Conservation (phyloP, 2,888 invertebrate species). For the Pemphredon lugubris region DNA sequence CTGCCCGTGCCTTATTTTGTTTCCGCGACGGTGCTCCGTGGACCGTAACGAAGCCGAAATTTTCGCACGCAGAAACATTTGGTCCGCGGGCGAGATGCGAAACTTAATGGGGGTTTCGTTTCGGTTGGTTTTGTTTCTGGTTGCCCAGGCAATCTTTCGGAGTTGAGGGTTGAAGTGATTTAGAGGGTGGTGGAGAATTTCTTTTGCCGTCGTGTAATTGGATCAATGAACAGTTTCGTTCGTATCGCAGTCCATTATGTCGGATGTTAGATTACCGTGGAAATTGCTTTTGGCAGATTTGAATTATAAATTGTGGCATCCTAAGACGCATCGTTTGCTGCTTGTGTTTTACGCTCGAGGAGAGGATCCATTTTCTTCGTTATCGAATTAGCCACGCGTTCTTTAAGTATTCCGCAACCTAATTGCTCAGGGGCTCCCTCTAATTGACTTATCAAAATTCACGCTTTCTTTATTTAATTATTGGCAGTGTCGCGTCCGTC, state of each 20-base stretch:
- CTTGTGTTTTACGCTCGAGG: too few species aligned
- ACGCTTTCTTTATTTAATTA: too few species aligned
- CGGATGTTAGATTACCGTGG: too few species aligned
- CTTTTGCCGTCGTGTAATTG: not conserved
- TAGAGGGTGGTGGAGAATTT: not conserved
- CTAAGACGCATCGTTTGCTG: too few species aligned
- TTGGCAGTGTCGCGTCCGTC: conserved; percentile 6
- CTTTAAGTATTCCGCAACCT: too few species aligned
- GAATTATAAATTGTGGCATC: too few species aligned
- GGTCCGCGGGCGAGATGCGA: conserved; percentile 33
- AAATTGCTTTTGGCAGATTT: too few species aligned
- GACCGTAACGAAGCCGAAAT: conserved; percentile 42
- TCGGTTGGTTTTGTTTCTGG: not conserved
- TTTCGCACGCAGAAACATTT: conserved; percentile 37
- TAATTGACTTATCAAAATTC: too few species aligned
- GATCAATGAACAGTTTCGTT: not conserved
- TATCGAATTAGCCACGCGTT: too few species aligned
- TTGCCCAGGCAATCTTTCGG: not conserved
- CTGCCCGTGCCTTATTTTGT: conserved; percentile 32
- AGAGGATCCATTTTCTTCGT: too few species aligned
- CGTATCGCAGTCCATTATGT: not conserved
- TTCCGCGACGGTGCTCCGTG: conserved; percentile 12
- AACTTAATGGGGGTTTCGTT: conserved; percentile 27
- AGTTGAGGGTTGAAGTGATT: not conserved
- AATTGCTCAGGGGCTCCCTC: too few species aligned